Evolutionary conservation across 1,140 invertebrate species (phyloP).

Genomic region (Pseudobourletiella spinata): DNA sequence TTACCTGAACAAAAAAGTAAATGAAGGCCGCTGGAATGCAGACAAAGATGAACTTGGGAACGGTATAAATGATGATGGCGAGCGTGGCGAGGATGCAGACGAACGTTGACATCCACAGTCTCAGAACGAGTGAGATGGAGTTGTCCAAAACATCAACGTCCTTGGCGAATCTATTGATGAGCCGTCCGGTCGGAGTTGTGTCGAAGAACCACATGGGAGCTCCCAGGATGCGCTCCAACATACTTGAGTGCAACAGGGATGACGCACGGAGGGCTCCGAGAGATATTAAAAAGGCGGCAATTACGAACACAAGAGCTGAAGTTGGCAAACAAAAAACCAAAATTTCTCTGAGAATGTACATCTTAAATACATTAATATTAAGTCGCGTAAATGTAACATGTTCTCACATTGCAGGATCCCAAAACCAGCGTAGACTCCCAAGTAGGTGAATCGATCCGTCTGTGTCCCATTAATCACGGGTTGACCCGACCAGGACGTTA

Average conservation of each 20-base stretch:
- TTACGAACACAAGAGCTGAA: too few relatives aligned
- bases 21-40: constrained; percentile 79
- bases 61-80: constrained; percentile 71
- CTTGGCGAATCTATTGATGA: constrained; percentile 75
- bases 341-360: too few relatives aligned
- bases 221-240: constrained; percentile 53
- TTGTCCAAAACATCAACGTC: constrained; percentile 58
- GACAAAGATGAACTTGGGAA: constrained; percentile 72
- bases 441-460: constrained; percentile 60
- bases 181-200: constrained; percentile 70
- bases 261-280: constrained; percentile 55
- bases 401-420: constrained; percentile 76
- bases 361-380: too few relatives aligned
- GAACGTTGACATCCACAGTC: constrained; percentile 35
- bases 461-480: constrained; percentile 49
- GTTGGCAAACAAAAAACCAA: too few relatives aligned
- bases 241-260: constrained; percentile 49
- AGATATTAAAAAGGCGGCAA: constrained; percentile 8
- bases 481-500: constrained; percentile 75
- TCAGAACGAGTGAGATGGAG: constrained; percentile 6
- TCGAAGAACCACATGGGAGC: constrained; percentile 74
- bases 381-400: too few relatives aligned
- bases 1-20: constrained; percentile 72
- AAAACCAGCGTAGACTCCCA: constrained; percentile 78
- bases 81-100: constrained; percentile 56